Evolutionary conservation across 1,140 invertebrate species (phyloP).

Genomic region (Lepidotrigona ventralis): DNA sequence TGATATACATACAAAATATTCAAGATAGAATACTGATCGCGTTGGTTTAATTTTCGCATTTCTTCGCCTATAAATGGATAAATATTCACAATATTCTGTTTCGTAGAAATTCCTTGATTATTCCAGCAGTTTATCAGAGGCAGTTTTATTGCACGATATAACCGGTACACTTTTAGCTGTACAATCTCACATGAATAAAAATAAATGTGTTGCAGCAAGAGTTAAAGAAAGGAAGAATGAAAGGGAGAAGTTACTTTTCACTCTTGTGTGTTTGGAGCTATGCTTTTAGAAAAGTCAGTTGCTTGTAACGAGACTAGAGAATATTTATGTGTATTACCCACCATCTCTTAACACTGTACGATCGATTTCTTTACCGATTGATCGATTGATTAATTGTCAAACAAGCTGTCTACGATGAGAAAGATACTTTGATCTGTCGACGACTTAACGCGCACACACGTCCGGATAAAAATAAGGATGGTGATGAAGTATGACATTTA

Average conservation of each 20-base stretch:
- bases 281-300: constrained; percentile 65
- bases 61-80: too few species aligned
- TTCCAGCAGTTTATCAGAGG: not conserved
- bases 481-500: not conserved
- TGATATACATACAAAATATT: too few species aligned
- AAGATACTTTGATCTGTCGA: constrained; percentile 41
- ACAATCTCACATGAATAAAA: not conserved
- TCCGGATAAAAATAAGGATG: not conserved
- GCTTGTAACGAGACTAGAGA: constrained; percentile 54
- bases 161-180: not conserved
- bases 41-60: too few species aligned
- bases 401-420: constrained; percentile 18
- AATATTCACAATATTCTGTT: not conserved
- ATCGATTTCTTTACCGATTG: constrained; percentile 28
- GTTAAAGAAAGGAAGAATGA: not conserved
- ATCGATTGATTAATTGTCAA: constrained; percentile 43
- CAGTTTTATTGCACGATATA: not conserved
- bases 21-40: too few species aligned
- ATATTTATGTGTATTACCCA: constrained; percentile 52
- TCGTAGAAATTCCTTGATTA: not conserved
- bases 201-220: not conserved
- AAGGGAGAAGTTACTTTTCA: not conserved
- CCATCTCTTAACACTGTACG: constrained; percentile 61
- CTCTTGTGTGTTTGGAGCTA: constrained; percentile 26
- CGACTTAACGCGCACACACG: constrained; percentile 45